Evolutionary conservation across 2,888 invertebrate genomes (phyloP).

Genomic region (Chalcis sispes): DNA sequence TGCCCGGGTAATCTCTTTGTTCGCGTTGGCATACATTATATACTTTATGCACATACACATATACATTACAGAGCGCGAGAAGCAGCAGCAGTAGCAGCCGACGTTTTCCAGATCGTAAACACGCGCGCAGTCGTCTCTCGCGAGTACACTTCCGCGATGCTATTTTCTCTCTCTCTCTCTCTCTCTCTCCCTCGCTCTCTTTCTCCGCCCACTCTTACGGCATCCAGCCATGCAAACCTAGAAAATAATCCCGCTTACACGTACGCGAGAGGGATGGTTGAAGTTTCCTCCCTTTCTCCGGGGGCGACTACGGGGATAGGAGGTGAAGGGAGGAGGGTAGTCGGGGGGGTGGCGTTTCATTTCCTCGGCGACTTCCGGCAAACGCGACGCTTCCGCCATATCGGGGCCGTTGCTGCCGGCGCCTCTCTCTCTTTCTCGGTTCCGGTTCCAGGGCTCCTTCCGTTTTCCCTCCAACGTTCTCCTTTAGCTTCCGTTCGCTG

Average conservation of each 20-base stretch:
- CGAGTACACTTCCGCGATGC: no score
- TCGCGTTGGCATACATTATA: no score
- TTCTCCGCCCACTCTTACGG: no score
- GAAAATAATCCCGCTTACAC: not conserved
- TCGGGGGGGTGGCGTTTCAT: slow-evolving; percentile 72
- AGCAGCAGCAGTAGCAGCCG: not conserved
- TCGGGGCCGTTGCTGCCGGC: slow-evolving; percentile 63
- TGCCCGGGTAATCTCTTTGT: no score
- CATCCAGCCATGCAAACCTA: no score
- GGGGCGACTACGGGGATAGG: not conserved
- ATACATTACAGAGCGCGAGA: no score
- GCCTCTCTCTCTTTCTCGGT: slow-evolving; percentile 67
- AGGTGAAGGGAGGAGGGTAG: slow-evolving; percentile 47
- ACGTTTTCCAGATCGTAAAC: slow-evolving; percentile 46
- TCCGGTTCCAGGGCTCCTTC: slow-evolving; percentile 66
- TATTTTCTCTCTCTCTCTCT: no score
- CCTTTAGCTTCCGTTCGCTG: slow-evolving; percentile 64
- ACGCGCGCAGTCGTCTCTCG: not conserved
- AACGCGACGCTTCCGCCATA: slow-evolving; percentile 75
- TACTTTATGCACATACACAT: no score
- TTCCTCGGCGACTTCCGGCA: slow-evolving; percentile 75
- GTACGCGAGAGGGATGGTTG: not conserved
- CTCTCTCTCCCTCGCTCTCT: no score
- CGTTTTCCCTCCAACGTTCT: slow-evolving; percentile 62
- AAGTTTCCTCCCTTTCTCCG: no score